Evolutionary conservation across 2,888 invertebrate genomes (phyloP).

Genomic region (Griposia aprilina): DNA sequence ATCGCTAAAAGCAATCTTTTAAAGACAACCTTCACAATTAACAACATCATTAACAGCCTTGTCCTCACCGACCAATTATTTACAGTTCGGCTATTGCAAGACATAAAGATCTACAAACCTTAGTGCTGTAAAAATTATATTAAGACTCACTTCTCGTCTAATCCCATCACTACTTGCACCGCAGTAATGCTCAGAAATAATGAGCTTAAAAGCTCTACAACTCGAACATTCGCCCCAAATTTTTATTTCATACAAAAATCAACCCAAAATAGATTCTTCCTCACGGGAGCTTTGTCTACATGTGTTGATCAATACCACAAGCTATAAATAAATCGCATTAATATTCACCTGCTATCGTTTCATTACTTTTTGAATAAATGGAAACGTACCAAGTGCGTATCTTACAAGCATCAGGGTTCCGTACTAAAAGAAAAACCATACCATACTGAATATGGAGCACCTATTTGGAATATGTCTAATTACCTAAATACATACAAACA

Average conservation of each 20-base stretch:
- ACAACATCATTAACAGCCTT: background rate
- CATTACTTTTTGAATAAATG: slow-evolving; percentile 54
- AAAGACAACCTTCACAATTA: no score
- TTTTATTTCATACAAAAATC: slow-evolving; percentile 6
- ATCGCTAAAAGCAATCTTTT: no score
- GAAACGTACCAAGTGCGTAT: background rate
- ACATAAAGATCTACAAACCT: background rate
- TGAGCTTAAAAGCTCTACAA: background rate
- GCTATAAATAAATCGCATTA: slow-evolving; percentile 46
- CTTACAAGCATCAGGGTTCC: slow-evolving; percentile 19
- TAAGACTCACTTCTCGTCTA: background rate
- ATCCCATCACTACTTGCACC: background rate
- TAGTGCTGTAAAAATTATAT: no score
- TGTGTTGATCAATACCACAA: slow-evolving; percentile 14
- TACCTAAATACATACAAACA: no score
- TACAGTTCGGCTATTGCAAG: background rate
- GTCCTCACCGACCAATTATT: background rate
- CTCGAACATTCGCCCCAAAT: background rate
- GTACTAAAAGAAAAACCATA: background rate
- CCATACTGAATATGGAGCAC: background rate
- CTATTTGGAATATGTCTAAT: background rate
- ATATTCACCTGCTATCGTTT: slow-evolving; percentile 47
- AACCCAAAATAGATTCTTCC: slow-evolving; percentile 3
- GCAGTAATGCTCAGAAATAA: background rate
- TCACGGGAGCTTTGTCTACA: slow-evolving; percentile 32